These are phyloP conservation scores for Mechanitis mazaeus DNA, from an alignment of 2,888 invertebrate species.

Conservation along the genomic window DNA sequence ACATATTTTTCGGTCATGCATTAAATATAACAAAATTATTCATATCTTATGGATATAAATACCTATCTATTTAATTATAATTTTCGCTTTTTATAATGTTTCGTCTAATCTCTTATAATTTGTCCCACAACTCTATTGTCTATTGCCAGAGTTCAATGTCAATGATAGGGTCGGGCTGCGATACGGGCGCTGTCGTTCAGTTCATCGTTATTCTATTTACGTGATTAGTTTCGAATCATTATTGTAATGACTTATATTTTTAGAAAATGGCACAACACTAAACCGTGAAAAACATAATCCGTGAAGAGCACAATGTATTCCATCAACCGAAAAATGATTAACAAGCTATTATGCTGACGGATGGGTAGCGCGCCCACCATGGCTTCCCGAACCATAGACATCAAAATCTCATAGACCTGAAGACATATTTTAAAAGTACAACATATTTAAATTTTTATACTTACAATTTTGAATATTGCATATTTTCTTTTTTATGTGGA, in stretches of 20 bases:
- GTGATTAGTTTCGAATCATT: slow-evolving; percentile 26
- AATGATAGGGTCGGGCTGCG: slow-evolving; percentile 52
- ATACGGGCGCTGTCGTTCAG: slow-evolving; percentile 50
- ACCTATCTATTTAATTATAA: too few relatives aligned
- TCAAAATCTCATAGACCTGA: slow-evolving; percentile 29
- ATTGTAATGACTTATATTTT: slow-evolving; percentile 16
- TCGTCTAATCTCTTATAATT: neutral
- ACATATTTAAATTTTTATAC: too few relatives aligned
- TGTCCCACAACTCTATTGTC: slow-evolving; percentile 6
- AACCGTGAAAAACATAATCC: slow-evolving; percentile 60
- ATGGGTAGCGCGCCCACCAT: slow-evolving; percentile 65
- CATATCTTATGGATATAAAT: too few relatives aligned
- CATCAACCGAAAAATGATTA: slow-evolving; percentile 76
- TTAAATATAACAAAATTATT: too few relatives aligned
- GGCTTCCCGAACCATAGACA: slow-evolving; percentile 64
- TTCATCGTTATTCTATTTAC: slow-evolving; percentile 38
- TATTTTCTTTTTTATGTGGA: too few relatives aligned
- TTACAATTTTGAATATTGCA: too few relatives aligned
- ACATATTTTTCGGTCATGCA: too few relatives aligned
- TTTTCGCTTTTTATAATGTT: too few relatives aligned
- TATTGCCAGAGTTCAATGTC: slow-evolving; percentile 63
- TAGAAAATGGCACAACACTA: slow-evolving; percentile 56
- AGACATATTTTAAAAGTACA: too few relatives aligned
- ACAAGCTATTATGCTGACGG: slow-evolving; percentile 74
- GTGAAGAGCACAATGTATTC: slow-evolving; percentile 65